A percentile compares a stretch with the other conserved stretches of the same genome.
These are phyloP conservation scores for Calidris pygmaea DNA, from an alignment of 2,113 vertebrate genomes.

Conservation along the genomic window DNA sequence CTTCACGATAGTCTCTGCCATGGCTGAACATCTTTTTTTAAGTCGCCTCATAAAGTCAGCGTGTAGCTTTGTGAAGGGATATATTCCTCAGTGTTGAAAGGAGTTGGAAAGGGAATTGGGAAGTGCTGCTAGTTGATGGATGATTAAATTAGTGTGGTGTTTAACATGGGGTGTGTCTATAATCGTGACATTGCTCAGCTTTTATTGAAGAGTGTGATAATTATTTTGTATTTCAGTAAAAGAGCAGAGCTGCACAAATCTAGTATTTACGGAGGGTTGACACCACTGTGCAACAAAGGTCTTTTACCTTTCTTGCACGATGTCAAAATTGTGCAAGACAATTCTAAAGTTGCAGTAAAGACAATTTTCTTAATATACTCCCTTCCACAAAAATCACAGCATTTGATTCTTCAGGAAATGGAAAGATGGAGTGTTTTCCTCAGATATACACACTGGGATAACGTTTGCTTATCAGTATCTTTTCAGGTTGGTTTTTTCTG, in stretches of 20 bases:
- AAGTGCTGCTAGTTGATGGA: constrained; percentile 24
- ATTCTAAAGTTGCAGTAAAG: not conserved
- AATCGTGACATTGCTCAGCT: constrained; percentile 41
- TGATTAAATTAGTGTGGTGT: constrained; percentile 25
- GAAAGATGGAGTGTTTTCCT: constrained; percentile 34
- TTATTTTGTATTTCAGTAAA: constrained; percentile 62
- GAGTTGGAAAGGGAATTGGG: not conserved
- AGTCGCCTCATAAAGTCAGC: not conserved
- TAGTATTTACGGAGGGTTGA: constrained; percentile 47
- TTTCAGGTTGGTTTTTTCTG: not conserved
- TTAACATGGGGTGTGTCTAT: not conserved
- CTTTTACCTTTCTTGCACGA: constrained; percentile 15
- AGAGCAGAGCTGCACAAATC: constrained; percentile 39
- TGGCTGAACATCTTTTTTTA: not conserved
- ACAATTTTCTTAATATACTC: not conserved
- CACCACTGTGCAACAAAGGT: constrained; percentile 24
- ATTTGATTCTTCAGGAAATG: constrained; percentile 33
- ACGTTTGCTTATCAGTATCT: not conserved
- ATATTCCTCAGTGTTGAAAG: not conserved
- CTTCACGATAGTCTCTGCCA: not conserved
- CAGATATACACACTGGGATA: constrained; percentile 1
- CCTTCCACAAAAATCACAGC: constrained; percentile 18
- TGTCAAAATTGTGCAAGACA: not conserved
- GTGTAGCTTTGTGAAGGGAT: not conserved
- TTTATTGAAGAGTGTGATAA: constrained; percentile 26